These are phyloP conservation scores for Candidula unifasciata DNA, from an alignment of 2,888 invertebrate species.

Conservation along the genomic window DNA sequence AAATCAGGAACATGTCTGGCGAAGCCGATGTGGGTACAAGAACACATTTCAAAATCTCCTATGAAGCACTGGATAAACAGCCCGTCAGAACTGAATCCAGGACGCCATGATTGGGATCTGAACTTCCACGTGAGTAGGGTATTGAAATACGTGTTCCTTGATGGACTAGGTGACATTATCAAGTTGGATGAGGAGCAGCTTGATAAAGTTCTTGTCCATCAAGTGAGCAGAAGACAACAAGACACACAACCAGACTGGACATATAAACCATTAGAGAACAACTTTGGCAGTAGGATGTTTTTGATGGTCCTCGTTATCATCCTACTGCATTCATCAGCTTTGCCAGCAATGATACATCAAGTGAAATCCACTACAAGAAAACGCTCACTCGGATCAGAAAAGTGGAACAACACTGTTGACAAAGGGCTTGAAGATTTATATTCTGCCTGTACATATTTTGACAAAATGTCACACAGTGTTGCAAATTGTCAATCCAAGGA, in stretches of 20 bases:
- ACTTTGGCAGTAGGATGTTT: too few relatives aligned
- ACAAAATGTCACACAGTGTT: not conserved
- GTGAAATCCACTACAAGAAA: too few relatives aligned
- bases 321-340: not conserved
- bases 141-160: not conserved
- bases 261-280: not conserved
- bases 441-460: too few relatives aligned
- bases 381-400: too few relatives aligned
- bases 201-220: not conserved
- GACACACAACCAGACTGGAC: not conserved
- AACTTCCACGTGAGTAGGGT: not conserved
- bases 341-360: not conserved
- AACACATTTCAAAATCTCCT: not conserved
- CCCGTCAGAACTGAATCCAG: not conserved
- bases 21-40: not conserved
- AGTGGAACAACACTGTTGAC: too few relatives aligned
- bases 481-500: not conserved
- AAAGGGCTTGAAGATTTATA: too few relatives aligned
- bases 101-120: not conserved
- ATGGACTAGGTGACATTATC: too few relatives aligned
- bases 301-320: not conserved
- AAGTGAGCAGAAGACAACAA: not conserved
- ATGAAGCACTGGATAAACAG: not conserved
- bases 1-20: not conserved
- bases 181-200: not conserved